Base-by-base conservation (phyloP, 2,888 invertebrate genomes). In the Cantharis lateralis region DNA sequence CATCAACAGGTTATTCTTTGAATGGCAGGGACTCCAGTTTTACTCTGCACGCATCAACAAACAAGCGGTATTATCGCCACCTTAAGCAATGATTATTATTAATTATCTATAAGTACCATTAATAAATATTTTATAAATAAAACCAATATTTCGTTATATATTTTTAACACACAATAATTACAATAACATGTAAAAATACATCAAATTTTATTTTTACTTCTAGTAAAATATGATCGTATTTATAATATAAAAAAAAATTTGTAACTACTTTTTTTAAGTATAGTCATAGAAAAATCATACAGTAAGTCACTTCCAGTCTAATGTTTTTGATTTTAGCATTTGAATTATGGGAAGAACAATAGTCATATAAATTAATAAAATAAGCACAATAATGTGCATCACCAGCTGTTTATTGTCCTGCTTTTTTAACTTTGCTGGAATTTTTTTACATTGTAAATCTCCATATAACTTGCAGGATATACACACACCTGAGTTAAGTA, bases 401-500 rank as follows among this genome's bases (percentile, higher is more conserved):
- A 64, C 64, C 64, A 18, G 20, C 64, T 64, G 18, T 16, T 64
- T 64, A 64, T 64, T 64, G 64, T 64, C 64, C 64, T 64, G 64
- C 64, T 64, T 64, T 15, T 64, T 13, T 13, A 16, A 18, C 9
- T 18, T 64, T 16, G 13, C 15, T 64, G 62, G 10, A 62, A 62
- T 64, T 20, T 20, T 64, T 10, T 20, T 18, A 16, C 7, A 64
- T 64, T 20, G 15, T 16, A 64, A 20, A 64, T 20, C 64, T 64
- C 16, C 16, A 32, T 18, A 48, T 18, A 70, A 70, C 16, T 71
- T n/a, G 24, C 32, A 71, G 32, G 24, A 18, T 71, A 20, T 61
- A 62, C 48, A 32, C n/a, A 32, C 18, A 72, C 72, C 72, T 68
- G 72, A 72, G 72, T 20, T 64, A 64, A 68, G 32, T 72, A 18